phyloP scores from a whole-genome alignment of 1,140 invertebrate genomes.

The Globodera rostochiensis region DNA sequence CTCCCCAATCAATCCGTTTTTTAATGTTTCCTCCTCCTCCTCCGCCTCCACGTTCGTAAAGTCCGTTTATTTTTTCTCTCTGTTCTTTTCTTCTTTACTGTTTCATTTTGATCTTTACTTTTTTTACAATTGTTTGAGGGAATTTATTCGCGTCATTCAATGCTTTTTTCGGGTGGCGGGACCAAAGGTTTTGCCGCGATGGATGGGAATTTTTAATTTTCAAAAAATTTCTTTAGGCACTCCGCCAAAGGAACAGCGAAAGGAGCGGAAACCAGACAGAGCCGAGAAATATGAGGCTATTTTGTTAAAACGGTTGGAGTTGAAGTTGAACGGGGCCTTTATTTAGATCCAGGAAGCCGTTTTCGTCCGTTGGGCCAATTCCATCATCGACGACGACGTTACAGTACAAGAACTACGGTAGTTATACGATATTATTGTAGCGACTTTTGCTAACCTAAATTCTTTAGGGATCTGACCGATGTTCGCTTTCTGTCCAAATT shows the following conservation, averaged over 20 bases:
- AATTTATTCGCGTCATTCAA: neutral
- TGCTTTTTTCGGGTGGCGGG: constrained; percentile 11
- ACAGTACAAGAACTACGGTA: constrained; percentile 25
- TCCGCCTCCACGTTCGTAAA: too few species aligned
- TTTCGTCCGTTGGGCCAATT: constrained; percentile 59
- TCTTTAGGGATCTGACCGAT: constrained; percentile 53
- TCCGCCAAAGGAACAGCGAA: constrained; percentile 34
- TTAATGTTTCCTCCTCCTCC: too few species aligned
- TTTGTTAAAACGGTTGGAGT: neutral
- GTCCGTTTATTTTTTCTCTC: too few species aligned
- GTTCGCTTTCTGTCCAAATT: constrained; percentile 51
- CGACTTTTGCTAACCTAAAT: neutral
- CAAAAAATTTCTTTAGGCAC: constrained; percentile 11
- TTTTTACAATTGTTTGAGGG: too few species aligned
- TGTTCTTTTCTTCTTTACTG: too few species aligned
- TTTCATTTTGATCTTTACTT: too few species aligned
- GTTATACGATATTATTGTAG: neutral
- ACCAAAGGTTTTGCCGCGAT: neutral
- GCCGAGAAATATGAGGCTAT: constrained; percentile 25
- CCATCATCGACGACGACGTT: constrained; percentile 48
- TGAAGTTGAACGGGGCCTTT: constrained; percentile 30
- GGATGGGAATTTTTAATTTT: neutral
- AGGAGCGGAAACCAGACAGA: constrained; percentile 33
- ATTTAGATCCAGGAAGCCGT: constrained; percentile 60
- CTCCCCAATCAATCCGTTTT: too few species aligned